These are phyloP conservation scores for Pelobates cultripes DNA, from an alignment of 2,797 vertebrate species.

Conservation along the genomic window DNA sequence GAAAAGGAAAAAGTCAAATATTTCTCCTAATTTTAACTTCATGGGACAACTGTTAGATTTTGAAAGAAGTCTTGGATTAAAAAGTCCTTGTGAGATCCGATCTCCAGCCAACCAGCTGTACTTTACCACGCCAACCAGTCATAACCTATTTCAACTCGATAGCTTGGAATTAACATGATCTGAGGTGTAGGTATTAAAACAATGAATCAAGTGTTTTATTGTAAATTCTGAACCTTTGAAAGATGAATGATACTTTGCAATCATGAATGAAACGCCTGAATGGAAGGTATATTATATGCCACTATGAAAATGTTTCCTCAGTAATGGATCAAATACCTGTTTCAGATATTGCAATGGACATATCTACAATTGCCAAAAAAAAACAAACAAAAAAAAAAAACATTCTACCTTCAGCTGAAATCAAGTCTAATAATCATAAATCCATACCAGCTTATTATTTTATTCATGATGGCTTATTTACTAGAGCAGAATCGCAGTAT, in stretches of 20 bases:
- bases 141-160: constrained; percentile 95
- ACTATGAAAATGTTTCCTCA: not conserved
- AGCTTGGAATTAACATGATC: constrained; percentile 94
- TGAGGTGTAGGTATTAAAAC: not conserved
- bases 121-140: constrained; percentile 95
- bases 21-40: constrained; percentile 98
- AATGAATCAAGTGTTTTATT: not conserved
- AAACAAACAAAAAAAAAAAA: not conserved
- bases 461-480: not conserved
- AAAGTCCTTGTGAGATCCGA: constrained; percentile 93
- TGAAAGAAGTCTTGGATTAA: constrained; percentile 94
- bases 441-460: not conserved
- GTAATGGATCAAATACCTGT: not conserved
- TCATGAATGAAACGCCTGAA: not conserved
- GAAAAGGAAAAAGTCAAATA: constrained; percentile 98
- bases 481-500: not conserved
- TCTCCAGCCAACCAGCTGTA: constrained; percentile 88
- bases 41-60: constrained; percentile 99
- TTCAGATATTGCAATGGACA: too few species aligned
- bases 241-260: constrained; percentile 51
- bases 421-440: not conserved
- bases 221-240: too few species aligned
- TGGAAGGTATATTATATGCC: not conserved
- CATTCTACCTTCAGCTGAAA: too few species aligned
- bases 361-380: not conserved